Percentiles rank a stretch among this genome's conserved stretches.
phyloP scores from a whole-genome alignment of 2,888 invertebrate genomes.

The Apoderus coryli region DNA sequence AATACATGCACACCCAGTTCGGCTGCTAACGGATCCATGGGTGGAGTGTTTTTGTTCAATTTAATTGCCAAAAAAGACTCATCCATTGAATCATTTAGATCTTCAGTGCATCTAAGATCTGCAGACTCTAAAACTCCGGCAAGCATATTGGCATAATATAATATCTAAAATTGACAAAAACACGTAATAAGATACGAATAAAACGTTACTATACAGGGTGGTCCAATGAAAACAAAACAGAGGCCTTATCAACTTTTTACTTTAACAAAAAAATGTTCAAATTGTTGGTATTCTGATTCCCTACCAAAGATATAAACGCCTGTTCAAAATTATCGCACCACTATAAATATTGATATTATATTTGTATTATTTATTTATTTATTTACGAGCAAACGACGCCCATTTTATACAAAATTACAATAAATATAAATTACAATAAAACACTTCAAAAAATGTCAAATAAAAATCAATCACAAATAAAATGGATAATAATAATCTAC shows the following conservation, averaged over 20 bases:
- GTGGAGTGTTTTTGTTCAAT: slow-evolving; percentile 28
- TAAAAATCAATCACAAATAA: too few species aligned
- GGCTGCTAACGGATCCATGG: slow-evolving; percentile 49
- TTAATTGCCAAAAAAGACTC: slow-evolving; percentile 26
- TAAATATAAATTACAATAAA: too few species aligned
- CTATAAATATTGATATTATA: too few species aligned
- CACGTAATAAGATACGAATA: slow-evolving; percentile 2
- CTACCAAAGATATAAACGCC: background rate
- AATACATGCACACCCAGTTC: slow-evolving; percentile 62
- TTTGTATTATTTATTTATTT: too few species aligned
- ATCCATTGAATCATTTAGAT: slow-evolving; percentile 35
- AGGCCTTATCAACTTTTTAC: background rate
- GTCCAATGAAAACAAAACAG: too few species aligned
- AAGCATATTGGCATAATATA: slow-evolving; percentile 77
- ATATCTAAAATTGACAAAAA: slow-evolving; percentile 39
- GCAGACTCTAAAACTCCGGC: slow-evolving; percentile 65
- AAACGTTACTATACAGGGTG: slow-evolving; percentile 6
- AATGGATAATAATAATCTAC: too few species aligned
- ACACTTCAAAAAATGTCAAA: too few species aligned
- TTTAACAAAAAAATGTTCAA: slow-evolving; percentile 3
- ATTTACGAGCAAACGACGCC: too few species aligned
- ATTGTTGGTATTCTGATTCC: background rate
- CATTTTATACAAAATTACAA: too few species aligned
- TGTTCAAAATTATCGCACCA: too few species aligned
- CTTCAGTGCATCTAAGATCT: slow-evolving; percentile 41